Evolutionary conservation across 2,888 invertebrate genomes (phyloP).

Genomic region (Cremastinae sp.): DNA sequence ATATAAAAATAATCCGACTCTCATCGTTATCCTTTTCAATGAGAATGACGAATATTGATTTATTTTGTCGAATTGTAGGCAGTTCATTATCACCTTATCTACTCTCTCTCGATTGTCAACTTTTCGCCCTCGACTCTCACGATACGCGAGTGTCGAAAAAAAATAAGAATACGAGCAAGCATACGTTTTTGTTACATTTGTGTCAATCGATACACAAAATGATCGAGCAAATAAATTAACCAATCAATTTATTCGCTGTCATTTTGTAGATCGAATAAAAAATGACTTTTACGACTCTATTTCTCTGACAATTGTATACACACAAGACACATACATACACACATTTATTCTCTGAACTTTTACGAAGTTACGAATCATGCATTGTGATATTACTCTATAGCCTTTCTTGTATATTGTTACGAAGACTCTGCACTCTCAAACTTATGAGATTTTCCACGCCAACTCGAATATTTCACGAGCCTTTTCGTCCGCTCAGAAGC

Average conservation of each 20-base stretch:
- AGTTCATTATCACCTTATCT: constrained; percentile 25
- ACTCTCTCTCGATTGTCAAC: constrained; percentile 40
- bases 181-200: neutral
- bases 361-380: constrained; percentile 79
- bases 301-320: constrained; percentile 30
- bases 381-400: constrained; percentile 80
- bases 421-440: constrained; percentile 62
- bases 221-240: neutral
- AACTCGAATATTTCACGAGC: neutral
- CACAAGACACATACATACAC: constrained; percentile 37
- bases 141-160: constrained; percentile 33
- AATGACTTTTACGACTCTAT: constrained; percentile 20
- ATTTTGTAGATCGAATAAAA: neutral
- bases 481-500: neutral
- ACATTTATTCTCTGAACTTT: constrained; percentile 73
- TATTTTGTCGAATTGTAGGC: constrained; percentile 27
- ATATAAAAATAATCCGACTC: constrained; percentile 1
- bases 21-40: constrained; percentile 16
- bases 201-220: neutral
- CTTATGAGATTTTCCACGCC: constrained; percentile 17
- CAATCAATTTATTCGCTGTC: neutral
- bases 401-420: constrained; percentile 77
- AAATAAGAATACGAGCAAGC: constrained; percentile 15
- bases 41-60: constrained; percentile 31
- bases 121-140: constrained; percentile 11